Base-by-base conservation (phyloP, 2,888 invertebrate species). In the Hirudinaria manillensis region DNA sequence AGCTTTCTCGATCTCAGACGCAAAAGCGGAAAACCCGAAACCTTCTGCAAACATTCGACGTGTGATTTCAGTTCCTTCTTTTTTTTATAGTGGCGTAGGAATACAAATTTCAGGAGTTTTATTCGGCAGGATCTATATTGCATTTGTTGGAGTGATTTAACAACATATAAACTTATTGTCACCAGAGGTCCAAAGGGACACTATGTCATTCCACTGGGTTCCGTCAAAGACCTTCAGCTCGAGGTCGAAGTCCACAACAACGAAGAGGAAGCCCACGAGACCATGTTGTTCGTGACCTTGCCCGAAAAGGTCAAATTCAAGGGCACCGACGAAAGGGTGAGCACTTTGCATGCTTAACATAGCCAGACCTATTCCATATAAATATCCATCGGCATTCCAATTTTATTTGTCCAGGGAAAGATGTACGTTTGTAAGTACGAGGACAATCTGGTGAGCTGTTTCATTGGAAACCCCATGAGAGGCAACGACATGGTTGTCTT, bases 181-280 rank as follows among this genome's bases (percentile, higher is more conserved):
- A 10, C n/a, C 19, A 61, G 61, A 7, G n/a, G 24, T 29, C 29
- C 61, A 1, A 32, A n/a, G 21, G 76, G 73, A 19, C 70, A 76
- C 19, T 77, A 76, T 36, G 55, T 74, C 10, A 51, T 77, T 45
- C 34, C 70, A 19, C 70, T 77, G 51, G 79, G 77, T 29, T 32
- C 61, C 29, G 61, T 32, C 36, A 74, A 67, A 3, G 78, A 78
- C 45, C 68, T 76, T 38, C 56, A 68, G 16, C 70, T 97, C 0
- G 89, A 91, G 53, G 89, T 93, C 19, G 89, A 88, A 19, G 89
- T 93, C 0, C 88, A 88, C 75, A 97, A 97, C 84, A 84, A 88
- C 36, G 91, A 91, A 0, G 96, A 96, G 83, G 91, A 79, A 34
- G 79, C 79, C 7, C 79, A 79, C 67, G 76, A 78, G 36, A 70